A percentile compares a stretch with the other conserved stretches of the same genome.
Evolutionary conservation across 2,888 invertebrate genomes (phyloP).

Genomic region (Ectemnius continuus): DNA sequence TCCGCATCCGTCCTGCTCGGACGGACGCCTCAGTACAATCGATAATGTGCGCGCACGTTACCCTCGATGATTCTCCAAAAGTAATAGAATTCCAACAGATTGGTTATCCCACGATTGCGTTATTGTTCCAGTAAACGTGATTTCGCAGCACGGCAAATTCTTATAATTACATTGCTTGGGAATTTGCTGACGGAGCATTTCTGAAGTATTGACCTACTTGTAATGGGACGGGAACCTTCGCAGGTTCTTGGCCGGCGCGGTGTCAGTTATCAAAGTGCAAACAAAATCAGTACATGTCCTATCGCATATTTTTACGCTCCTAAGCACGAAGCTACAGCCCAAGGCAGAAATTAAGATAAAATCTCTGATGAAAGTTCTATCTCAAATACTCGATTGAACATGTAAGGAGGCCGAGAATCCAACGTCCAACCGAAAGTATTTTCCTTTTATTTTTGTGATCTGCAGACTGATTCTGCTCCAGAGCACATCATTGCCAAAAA

Average conservation of each 20-base stretch:
- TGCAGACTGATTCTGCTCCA: too few species aligned
- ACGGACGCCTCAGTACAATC: slow-evolving; percentile 13
- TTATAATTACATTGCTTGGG: neutral
- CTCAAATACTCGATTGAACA: neutral
- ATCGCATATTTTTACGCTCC: too few species aligned
- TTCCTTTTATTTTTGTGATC: too few species aligned
- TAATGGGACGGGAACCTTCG: neutral
- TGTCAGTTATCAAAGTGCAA: neutral
- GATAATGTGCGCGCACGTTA: slow-evolving; percentile 11
- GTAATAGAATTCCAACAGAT: neutral
- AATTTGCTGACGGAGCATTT: slow-evolving; percentile 1
- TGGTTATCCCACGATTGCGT: neutral
- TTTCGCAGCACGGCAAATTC: neutral
- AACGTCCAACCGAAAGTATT: too few species aligned
- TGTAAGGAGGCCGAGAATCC: neutral
- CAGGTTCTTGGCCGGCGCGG: neutral
- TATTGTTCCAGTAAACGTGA: neutral
- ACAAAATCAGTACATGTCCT: neutral
- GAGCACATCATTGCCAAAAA: too few species aligned
- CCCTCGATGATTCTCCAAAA: slow-evolving; percentile 1
- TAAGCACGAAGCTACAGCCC: too few species aligned
- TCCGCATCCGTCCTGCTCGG: slow-evolving; percentile 3
- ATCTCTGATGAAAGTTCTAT: neutral
- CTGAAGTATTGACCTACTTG: slow-evolving; percentile 15
- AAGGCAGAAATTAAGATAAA: neutral